Evolutionary conservation across 2,888 invertebrate genomes (phyloP).

Genomic region (Euphydryas editha): DNA sequence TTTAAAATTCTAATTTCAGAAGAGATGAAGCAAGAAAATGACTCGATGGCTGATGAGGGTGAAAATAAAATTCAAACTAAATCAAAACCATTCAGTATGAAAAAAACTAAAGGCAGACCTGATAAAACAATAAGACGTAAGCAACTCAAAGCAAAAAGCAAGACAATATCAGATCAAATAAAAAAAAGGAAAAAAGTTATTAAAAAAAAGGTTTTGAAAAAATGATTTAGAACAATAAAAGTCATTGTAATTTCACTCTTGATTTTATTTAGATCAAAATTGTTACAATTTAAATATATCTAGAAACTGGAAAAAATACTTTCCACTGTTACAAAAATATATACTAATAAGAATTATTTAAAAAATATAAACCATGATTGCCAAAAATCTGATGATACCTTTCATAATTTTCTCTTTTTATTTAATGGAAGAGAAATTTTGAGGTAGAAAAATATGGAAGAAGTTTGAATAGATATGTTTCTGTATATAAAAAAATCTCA

Average conservation of each 20-base stretch:
- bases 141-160: constrained; percentile 76
- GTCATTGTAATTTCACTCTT: constrained; percentile 29
- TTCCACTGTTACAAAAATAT: background rate
- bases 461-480: background rate
- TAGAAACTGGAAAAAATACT: constrained; percentile 15
- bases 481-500: background rate
- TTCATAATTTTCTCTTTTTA: background rate
- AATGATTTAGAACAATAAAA: constrained; percentile 44
- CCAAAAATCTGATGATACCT: background rate
- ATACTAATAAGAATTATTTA: too few relatives aligned
- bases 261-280: constrained; percentile 35
- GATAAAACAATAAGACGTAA: constrained; percentile 77
- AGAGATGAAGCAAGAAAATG: constrained; percentile 57
- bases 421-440: constrained; percentile 27
- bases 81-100: constrained; percentile 54
- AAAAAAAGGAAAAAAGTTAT: constrained; percentile 74
- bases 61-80: constrained; percentile 50
- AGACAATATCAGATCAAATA: constrained; percentile 75
- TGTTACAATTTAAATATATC: constrained; percentile 18
- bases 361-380: too few relatives aligned
- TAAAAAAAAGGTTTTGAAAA: constrained; percentile 66
- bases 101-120: constrained; percentile 64
- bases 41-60: constrained; percentile 48
- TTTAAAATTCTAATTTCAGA: constrained; percentile 57
- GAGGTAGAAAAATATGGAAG: constrained; percentile 30